Evolutionary conservation across 1,140 invertebrate genomes (phyloP).

Genomic region (Leguminivora glycinivorella): DNA sequence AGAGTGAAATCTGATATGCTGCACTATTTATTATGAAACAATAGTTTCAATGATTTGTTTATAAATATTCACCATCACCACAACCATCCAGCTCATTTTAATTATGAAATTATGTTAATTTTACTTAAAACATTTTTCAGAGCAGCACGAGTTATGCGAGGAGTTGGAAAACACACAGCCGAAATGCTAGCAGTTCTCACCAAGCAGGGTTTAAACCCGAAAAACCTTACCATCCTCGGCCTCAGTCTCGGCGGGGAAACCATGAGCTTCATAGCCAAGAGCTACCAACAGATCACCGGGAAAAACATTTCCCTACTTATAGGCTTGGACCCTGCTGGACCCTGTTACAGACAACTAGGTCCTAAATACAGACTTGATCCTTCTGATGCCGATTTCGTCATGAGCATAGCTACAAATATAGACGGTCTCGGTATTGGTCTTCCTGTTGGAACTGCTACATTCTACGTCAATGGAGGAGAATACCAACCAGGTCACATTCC

Average conservation of each 20-base stretch:
- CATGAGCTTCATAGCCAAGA: conserved; percentile 59
- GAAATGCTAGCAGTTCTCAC: conserved; percentile 55
- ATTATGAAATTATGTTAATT: too few species aligned
- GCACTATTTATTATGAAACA: too few species aligned
- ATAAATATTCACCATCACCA: too few species aligned
- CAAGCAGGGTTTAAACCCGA: conserved; percentile 51
- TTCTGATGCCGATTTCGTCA: conserved; percentile 67
- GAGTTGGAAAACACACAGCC: conserved; percentile 52
- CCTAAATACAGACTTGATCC: conserved; percentile 57
- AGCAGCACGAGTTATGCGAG: conserved; percentile 50
- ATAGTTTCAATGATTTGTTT: too few species aligned
- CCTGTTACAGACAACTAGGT: conserved; percentile 60
- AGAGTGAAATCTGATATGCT: too few species aligned
- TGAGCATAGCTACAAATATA: conserved; percentile 84
- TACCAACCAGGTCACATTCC: conserved; percentile 80
- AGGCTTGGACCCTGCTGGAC: conserved; percentile 62
- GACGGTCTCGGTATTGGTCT: conserved; percentile 83
- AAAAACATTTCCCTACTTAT: conserved; percentile 59
- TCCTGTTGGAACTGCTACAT: conserved; percentile 80
- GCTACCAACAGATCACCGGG: conserved; percentile 55
- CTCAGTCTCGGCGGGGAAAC: conserved; percentile 64
- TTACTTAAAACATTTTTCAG: conserved; percentile 49
- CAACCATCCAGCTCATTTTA: too few species aligned
- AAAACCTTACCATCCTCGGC: conserved; percentile 56
- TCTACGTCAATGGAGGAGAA: conserved; percentile 87